These are phyloP conservation scores for Cylindroiulus punctatus DNA, from an alignment of 2,888 invertebrate species.

Conservation along the genomic window DNA sequence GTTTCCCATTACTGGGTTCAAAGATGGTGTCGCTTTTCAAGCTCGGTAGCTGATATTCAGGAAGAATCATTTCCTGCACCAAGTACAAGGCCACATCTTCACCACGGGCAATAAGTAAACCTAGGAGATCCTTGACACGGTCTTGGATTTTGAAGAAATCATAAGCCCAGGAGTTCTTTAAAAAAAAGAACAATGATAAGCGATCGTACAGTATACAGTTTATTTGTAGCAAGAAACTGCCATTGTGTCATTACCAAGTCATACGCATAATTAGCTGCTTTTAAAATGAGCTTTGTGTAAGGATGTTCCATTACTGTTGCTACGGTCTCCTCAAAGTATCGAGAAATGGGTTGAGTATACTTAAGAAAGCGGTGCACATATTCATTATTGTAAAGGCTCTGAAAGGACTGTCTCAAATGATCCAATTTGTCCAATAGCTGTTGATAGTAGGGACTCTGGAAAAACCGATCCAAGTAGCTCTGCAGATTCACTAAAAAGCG, in stretches of 20 bases:
- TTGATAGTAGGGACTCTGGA: constrained; percentile 50
- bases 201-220: not conserved
- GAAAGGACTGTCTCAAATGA: not conserved
- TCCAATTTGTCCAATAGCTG: not conserved
- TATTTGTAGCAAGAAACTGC: not conserved
- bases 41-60: constrained; percentile 60
- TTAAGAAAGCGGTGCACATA: not conserved
- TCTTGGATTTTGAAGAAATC: constrained; percentile 59
- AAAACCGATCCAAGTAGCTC: constrained; percentile 42
- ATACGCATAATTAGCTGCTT: not conserved
- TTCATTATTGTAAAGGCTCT: constrained; percentile 27
- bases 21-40: constrained; percentile 58
- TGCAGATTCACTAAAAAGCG: constrained; percentile 50
- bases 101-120: constrained; percentile 60
- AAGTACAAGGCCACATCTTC: constrained; percentile 55
- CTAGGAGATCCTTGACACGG: constrained; percentile 59
- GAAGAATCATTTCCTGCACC: constrained; percentile 60
- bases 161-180: constrained; percentile 57
- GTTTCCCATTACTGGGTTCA: constrained; percentile 61
- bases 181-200: not conserved
- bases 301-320: constrained; percentile 7
- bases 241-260: constrained; percentile 26
- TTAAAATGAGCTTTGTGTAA: not conserved
- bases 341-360: not conserved
- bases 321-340: not conserved